Base-by-base conservation (phyloP, 2,113 vertebrate species). In the Panthera uncia region DNA sequence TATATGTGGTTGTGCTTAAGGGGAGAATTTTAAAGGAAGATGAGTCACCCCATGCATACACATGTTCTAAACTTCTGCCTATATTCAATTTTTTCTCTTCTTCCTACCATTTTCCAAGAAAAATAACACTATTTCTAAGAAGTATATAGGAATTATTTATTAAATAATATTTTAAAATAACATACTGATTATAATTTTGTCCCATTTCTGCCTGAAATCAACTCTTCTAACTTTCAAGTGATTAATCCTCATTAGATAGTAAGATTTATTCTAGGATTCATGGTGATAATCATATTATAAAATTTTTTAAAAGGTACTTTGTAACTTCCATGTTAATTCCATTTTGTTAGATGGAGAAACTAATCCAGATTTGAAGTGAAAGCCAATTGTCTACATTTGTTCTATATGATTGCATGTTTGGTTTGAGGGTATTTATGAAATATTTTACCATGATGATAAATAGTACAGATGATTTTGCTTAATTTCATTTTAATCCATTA, bases 141-240 rank as follows among this genome's bases (percentile, higher is more conserved):
- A 85, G 7, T 50, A 83, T 23, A 29, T 71, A 68, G 31, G 16
- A 61, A 41, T 80, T 83, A 61, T 88, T 92, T 91, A 36, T 14
- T 69, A 91, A 74, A 63, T 74, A 76, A 31, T 78, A 93, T 91
- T 93, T 95, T 25, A 29, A 91, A 94, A 21, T 81, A n/a, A 7
- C 5, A 71, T 23, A 83, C 6, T 95, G 36, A 78, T 82, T 94
- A 29, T 78, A 71, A 66, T 76, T 84, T 94, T 74, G 14, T 81
- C 16, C 33, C n/a, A 83, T 89, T 71, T 89, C 25, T 8, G 10
- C 82, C 33, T 48, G 55, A 84, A 94, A 36, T 1, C 45, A 12
- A 95, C 8, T 98, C 66, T 92, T 88, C 91, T 91, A 92, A 15
- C 2, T 96, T 95, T 92, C 23, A 73, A 79, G 11, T 38, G 74